Conservation (phyloP, 2,888 invertebrate species). For the Tillus elongatus region DNA sequence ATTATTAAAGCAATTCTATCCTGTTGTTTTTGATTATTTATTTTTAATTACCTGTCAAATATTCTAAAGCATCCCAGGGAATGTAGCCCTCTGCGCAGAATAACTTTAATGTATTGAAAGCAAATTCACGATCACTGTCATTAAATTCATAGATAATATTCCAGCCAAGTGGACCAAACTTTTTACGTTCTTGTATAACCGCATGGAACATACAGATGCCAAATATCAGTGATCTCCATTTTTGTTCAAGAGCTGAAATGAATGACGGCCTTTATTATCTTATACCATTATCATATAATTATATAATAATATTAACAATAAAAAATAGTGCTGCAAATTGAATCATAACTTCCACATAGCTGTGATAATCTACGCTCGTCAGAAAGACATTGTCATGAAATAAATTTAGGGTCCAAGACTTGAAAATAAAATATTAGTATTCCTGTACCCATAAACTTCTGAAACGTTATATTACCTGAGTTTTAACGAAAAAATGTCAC, state of each 20-base stretch:
- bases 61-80: slow-evolving; percentile 85
- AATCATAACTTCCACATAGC: too few species aligned
- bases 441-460: too few species aligned
- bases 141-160: slow-evolving; percentile 91
- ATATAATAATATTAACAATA: slow-evolving; percentile 5
- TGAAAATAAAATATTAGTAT: too few species aligned
- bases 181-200: slow-evolving; percentile 83
- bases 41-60: slow-evolving; percentile 65
- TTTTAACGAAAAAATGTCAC: too few species aligned
- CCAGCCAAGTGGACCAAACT: slow-evolving; percentile 88
- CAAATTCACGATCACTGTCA: slow-evolving; percentile 85
- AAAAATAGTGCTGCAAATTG: too few species aligned
- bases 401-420: too few species aligned
- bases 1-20: too few species aligned
- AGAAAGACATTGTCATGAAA: too few species aligned
- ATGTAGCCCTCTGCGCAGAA: slow-evolving; percentile 61
- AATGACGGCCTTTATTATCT: too few species aligned
- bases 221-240: slow-evolving; percentile 69
- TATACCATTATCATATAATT: slow-evolving; percentile 2
- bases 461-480: too few species aligned
- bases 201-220: slow-evolving; percentile 89
- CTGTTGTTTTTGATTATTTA: too few species aligned
- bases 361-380: too few species aligned
- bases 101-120: slow-evolving; percentile 75
- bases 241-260: slow-evolving; percentile 49